Evolutionary conservation across 2,113 vertebrate species (phyloP), one percentile per base, ranked within the genome.

Genomic region (Oxyura jamaicensis): DNA sequence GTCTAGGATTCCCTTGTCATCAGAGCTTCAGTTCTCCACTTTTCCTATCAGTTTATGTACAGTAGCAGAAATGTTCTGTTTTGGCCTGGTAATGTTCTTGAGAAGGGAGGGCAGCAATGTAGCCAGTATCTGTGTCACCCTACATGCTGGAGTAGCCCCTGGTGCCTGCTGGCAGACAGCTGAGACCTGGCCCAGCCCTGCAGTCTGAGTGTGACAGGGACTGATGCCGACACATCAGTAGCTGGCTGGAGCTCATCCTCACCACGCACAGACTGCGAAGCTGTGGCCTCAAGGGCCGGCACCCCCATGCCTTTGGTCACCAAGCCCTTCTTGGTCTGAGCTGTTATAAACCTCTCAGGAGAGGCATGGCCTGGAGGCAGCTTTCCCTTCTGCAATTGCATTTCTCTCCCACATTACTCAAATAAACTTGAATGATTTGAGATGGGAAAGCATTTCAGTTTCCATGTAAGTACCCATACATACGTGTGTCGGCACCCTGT

Each of bases 151-250:
- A 69, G 36, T 69, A 58, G 39, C 68, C 72, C 55, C 80, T 90
- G 26, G 84, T 88, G 83, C 52, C 68, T 60, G 13, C 65, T 72
- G 14, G 28, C 1, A 87, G 80, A 63, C 88, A 95, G 80, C 63
- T 88, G 71, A 86, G 90, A 84, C 75, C 31, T 86, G 50, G 39
- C 68, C 44, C 52, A 69, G 58, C 72, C 53, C 31, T 42, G 21
- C 26, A 44, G 33, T 67, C 74, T 88, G 84, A 60, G 44, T 42
- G 59, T 93, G 95, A 93, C 35, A 50, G 46, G 41, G 86, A 86
- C 74, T 15, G 20, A 68, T 88, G 69, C 74, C 94, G 94, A 97
- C 56, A 53, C 83, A 58, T 79, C 93, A 58, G 53, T 83, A 93
- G 91, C 88, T 97, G 83, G 80, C 58, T 88, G 59, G 74, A 79